Percentiles rank a stretch among this genome's conserved stretches.
Evolutionary conservation across 1,140 invertebrate genomes (phyloP).

Genomic region (Nylanderia fulva): DNA sequence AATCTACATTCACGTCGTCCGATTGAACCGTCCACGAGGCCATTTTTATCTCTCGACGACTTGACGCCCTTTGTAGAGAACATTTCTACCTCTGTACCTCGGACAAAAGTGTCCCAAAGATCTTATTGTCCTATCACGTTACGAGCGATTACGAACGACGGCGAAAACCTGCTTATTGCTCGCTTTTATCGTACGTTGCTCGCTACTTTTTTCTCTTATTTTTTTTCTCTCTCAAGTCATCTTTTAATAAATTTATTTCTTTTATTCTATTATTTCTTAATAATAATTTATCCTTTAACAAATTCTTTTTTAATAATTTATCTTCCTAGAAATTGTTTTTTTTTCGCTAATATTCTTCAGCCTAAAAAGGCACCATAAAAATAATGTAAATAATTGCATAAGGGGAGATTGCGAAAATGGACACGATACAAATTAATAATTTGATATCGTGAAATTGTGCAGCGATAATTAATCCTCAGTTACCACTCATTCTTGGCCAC

Average conservation of each 20-base stretch:
- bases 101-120: not conserved
- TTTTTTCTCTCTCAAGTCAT: not conserved
- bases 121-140: constrained; percentile 31
- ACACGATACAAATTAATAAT: not conserved
- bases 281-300: too few species aligned
- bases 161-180: not conserved
- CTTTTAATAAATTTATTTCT: too few species aligned
- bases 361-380: not conserved
- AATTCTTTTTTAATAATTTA: too few species aligned
- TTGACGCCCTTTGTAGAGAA: not conserved
- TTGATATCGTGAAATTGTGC: too few species aligned
- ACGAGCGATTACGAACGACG: not conserved
- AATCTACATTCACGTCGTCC: constrained; percentile 64
- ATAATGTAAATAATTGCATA: constrained; percentile 11
- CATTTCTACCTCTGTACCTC: not conserved
- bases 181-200: not conserved
- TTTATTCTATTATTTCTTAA: too few species aligned
- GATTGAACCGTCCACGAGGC: constrained; percentile 43
- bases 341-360: not conserved
- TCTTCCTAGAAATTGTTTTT: not conserved
- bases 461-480: too few species aligned
- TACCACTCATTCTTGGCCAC: too few species aligned
- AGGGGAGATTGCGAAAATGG: not conserved
- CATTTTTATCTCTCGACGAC: constrained; percentile 25
- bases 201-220: not conserved